Base-by-base conservation (phyloP, 2,888 invertebrate species). In the Apotomis capreana region DNA sequence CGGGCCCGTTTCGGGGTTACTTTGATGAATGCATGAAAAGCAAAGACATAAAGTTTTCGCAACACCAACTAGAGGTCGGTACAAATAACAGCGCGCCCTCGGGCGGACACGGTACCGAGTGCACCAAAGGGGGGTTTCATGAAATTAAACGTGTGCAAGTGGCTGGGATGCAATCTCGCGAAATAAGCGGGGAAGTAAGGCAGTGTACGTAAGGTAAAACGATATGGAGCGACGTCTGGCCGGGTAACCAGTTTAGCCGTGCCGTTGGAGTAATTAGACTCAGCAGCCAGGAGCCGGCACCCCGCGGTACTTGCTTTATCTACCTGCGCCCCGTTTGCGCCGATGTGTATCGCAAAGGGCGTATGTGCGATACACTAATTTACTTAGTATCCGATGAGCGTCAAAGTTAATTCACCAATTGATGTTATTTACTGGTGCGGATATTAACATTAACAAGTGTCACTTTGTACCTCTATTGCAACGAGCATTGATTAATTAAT, bases 201-300 rank as follows among this genome's bases (percentile, higher is more conserved):
- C 72, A 70, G 78, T 73, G 77, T 77, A 78, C 78, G 80, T 80
- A 79, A 80, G 76, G 83, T 78, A 78, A 80, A 81, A 76, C 68
- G 70, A 68, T 55, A 75, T 73, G 73, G 67, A 74, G 76, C 75
- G 68, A 73, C 74, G 74, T 76, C 73, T 74, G 59, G 69, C 79
- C 78, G 79, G 80, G 87, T 89, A 91, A 90, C 86, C 84, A 85
- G 87, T 89, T 90, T 88, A 90, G 84, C 83, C 82, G 80, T 82
- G 83, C 85, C 85, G 83, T 83, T 85, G 87, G 85, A 88, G 88
- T 90, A 90, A 91, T 92, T 91, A 92, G 87, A 87, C 84, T 87
- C 85, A 90, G 86, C 86, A 87, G 81, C 83, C 82, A 84, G 81
- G 58, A 63, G 68, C 72, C 15, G 68, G 68, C 57, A 57, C 55